A percentile compares a stretch with the other conserved stretches of the same genome.
These are phyloP conservation scores for Dasypogon diadema DNA, from an alignment of 2,888 invertebrate genomes.

Conservation along the genomic window DNA sequence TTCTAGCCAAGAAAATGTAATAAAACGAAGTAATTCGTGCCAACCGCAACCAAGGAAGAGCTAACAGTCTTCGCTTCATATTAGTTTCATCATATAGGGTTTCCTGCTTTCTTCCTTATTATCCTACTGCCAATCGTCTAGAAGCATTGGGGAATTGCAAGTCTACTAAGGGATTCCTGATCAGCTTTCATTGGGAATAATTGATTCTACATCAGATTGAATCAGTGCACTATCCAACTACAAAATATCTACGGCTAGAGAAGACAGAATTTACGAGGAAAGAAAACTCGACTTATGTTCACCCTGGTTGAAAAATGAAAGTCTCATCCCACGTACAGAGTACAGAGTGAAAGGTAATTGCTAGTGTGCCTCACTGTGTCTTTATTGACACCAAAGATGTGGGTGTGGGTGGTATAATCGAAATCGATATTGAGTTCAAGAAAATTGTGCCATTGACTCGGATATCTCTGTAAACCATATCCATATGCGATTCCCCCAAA, in stretches of 20 bases:
- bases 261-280: slow-evolving; percentile 1
- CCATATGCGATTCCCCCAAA: neutral
- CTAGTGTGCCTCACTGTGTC: neutral
- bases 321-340: neutral
- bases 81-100: no score
- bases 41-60: no score
- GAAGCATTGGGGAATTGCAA: neutral
- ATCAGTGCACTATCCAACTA: slow-evolving; percentile 10
- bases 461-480: neutral
- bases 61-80: no score
- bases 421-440: slow-evolving; percentile 20
- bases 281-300: neutral
- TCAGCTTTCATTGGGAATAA: neutral
- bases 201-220: slow-evolving; percentile 27
- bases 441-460: slow-evolving; percentile 40
- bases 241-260: neutral
- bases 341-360: slow-evolving; percentile 36
- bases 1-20: neutral
- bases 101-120: no score
- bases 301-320: slow-evolving; percentile 18
- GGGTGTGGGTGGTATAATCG: neutral
- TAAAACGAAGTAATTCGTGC: neutral
- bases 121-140: no score
- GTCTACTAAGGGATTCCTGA: neutral
- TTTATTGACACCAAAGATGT: slow-evolving; percentile 2